phyloP scores from a whole-genome alignment of 37 sponge, comb jelly and placozoan genomes.

The Halichondria panicea region DNA sequence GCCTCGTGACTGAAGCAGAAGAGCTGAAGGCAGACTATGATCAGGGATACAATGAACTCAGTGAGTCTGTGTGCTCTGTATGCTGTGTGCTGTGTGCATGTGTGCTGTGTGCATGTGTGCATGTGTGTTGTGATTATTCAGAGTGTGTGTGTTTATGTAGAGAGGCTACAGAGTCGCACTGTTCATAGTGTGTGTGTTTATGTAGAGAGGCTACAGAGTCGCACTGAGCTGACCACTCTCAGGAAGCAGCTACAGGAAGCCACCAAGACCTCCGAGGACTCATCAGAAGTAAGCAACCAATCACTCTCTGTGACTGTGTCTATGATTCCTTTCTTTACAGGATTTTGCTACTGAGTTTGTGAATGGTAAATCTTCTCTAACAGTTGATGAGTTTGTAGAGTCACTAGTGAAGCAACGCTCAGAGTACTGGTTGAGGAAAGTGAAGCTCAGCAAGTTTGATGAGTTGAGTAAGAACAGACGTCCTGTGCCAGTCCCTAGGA shows the following conservation, averaged over 20 bases:
- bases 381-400: conserved; percentile 44
- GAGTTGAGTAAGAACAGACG: conserved; percentile 30
- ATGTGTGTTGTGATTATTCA: too few relatives aligned
- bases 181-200: not conserved
- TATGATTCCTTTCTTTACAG: conserved; percentile 9
- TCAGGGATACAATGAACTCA: conserved; percentile 21
- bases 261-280: conserved; percentile 28
- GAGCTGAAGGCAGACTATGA: conserved; percentile 47
- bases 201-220: conserved; percentile 19
- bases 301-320: not conserved
- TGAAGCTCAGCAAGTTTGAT: conserved; percentile 63
- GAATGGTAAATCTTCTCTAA: conserved; percentile 8
- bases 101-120: too few relatives aligned
- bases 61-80: conserved; percentile 35
- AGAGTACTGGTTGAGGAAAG: conserved; percentile 65
- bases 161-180: conserved; percentile 5
- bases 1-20: not conserved
- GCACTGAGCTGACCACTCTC: conserved; percentile 15
- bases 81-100: too few relatives aligned
- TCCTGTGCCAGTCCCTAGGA: conserved; percentile 28
- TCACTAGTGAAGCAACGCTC: conserved; percentile 29
- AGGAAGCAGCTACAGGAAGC: conserved; percentile 22
- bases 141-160: conserved; percentile 7
- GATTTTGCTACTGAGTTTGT: conserved; percentile 37
- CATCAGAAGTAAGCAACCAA: conserved; percentile 40